Conservation (phyloP, 2,797 vertebrate species). For the Morelia viridis region DNA sequence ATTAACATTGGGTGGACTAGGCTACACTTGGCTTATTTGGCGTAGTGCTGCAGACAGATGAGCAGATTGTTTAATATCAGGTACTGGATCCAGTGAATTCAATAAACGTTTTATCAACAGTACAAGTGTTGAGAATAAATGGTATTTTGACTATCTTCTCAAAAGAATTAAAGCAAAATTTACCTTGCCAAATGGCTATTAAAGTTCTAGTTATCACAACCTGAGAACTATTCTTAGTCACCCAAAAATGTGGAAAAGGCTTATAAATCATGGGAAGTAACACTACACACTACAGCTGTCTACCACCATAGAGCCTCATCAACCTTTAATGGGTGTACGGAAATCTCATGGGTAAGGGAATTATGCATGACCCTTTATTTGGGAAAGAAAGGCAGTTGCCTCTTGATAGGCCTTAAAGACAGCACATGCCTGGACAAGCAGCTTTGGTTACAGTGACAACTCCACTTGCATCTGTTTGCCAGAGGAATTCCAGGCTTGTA, state of each 20-base stretch:
- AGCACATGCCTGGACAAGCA: constrained; percentile 20
- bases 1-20: background rate
- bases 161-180: background rate
- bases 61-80: background rate
- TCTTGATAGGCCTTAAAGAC: background rate
- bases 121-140: background rate
- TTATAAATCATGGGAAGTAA: background rate
- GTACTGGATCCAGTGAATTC: background rate
- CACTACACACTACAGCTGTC: background rate
- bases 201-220: background rate
- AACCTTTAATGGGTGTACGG: constrained; percentile 1
- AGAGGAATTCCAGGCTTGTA: constrained; percentile 39
- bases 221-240: constrained; percentile 15
- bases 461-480: constrained; percentile 33
- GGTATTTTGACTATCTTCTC: background rate
- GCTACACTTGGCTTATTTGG: background rate
- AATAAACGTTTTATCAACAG: background rate
- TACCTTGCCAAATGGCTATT: background rate
- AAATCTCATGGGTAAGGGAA: background rate
- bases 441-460: constrained; percentile 15
- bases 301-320: background rate
- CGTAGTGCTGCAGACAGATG: background rate
- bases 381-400: constrained; percentile 25
- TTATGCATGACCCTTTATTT: background rate
- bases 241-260: no score